phyloP scores from a whole-genome alignment of 92 coral and sea anemone species.

The Porites lobata region DNA sequence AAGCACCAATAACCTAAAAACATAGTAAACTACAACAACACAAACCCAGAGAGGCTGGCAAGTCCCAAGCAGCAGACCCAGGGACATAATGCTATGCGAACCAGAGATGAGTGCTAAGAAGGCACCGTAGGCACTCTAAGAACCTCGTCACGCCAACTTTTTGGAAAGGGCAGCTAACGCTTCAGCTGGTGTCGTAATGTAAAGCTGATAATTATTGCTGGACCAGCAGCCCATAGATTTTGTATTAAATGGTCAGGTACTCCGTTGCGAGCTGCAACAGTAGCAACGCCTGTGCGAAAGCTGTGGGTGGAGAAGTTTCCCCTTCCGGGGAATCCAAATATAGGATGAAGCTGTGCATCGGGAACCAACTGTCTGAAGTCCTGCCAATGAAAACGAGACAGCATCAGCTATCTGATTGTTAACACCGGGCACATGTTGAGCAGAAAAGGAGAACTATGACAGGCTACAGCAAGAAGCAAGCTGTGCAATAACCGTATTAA shows the following conservation, averaged over 20 bases:
- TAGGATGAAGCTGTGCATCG: background rate
- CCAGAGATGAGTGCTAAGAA: background rate
- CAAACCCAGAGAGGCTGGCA: background rate
- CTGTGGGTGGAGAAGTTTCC: background rate
- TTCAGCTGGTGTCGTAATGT: background rate
- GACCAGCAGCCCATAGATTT: background rate
- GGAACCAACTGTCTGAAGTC: background rate
- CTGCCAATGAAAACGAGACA: constrained; percentile 9
- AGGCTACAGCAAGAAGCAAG: background rate
- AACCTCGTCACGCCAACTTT: background rate
- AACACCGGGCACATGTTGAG: constrained; percentile 9
- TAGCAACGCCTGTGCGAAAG: background rate
- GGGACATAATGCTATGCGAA: background rate
- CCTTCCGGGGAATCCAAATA: background rate
- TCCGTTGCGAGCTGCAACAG: background rate
- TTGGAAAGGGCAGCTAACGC: background rate
- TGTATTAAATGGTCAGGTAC: background rate
- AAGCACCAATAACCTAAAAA: background rate
- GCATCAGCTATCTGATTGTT: constrained; percentile 28
- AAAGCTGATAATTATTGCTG: background rate
- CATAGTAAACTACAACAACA: background rate
- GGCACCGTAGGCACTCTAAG: background rate
- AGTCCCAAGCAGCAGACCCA: background rate
- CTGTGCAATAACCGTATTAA: background rate
- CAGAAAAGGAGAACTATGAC: background rate